A percentile compares a stretch with the other conserved stretches of the same genome.
phyloP scores from a whole-genome alignment of 2,113 vertebrate species.

The Archocentrus centrarchus region DNA sequence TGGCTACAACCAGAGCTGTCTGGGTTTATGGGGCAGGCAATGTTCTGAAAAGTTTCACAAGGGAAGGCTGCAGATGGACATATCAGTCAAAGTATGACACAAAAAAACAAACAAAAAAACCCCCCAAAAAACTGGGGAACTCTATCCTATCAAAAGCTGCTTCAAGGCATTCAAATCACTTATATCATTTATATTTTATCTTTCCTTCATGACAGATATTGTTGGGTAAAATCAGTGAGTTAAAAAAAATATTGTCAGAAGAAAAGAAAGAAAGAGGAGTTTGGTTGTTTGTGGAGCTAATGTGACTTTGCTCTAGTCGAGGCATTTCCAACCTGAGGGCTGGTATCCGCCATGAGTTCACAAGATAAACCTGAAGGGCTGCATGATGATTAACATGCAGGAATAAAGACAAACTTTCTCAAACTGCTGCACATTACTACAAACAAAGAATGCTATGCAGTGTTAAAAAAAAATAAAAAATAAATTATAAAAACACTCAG shows the following conservation, averaged over 20 bases:
- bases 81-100: not conserved
- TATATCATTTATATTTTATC: not conserved
- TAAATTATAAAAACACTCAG: not conserved
- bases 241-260: not conserved
- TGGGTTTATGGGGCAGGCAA: not conserved
- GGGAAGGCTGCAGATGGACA: not conserved
- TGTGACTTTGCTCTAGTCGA: not conserved
- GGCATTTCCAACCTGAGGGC: conserved; percentile 5
- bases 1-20: conserved; percentile 37
- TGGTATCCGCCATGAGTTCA: not conserved
- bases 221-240: not conserved
- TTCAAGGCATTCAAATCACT: not conserved
- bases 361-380: conserved; percentile 9
- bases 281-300: not conserved
- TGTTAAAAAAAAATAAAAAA: not conserved
- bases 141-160: not conserved
- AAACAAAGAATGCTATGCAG: conserved; percentile 2
- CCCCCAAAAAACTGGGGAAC: not conserved
- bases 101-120: too few species aligned
- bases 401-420: not conserved
- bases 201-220: conserved; percentile 1
- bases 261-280: not conserved
- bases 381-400: not conserved
- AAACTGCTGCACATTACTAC: not conserved
- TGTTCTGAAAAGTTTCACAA: not conserved